Base-by-base conservation (phyloP, 2,113 vertebrate species). In the Glaucomys volans region DNA sequence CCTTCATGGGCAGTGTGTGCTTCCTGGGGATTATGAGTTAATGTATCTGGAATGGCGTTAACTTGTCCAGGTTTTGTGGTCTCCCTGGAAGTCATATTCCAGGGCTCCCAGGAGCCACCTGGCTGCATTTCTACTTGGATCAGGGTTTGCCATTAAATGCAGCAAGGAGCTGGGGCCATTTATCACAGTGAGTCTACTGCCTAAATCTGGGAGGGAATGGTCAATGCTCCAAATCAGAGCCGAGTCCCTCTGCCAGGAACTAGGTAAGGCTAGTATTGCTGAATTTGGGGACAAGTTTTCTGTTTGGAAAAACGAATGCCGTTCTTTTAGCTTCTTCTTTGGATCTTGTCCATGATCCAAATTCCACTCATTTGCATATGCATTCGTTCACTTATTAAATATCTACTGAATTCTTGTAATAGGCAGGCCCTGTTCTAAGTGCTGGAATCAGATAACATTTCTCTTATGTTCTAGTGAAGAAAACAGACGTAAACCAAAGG, bases 71-170 rank as follows among this genome's bases (percentile, higher is more conserved):
- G 96, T 97, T 97, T 97, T 97, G 97, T 97, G 95, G 98, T 95
- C 96, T 97, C 75, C 97, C 95, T 97, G 96, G 87, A 97, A 98
- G 97, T 87, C 90, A 4, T 90, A 94, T 96, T 97, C 95, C 91
- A 62, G 74, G 95, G 96, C 97, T 98, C 97, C 54, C 96, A 89
- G 4, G 89, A 97, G 97, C 97, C 97, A 97, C 97, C 98, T 98
- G 98, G 97, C 98, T 96, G 28, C 66, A 20, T 44, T 96, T 98
- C 97, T 95, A 94, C 86, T 98, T 98, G 98, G 98, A 98, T 98
- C 97, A 57, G 96, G 57, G 91, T 97, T 97, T 97, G 95, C 96
- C 95, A 92, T 97, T 97, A 98, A 97, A 87, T 91, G 94, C 92
- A 90, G 8, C 5, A 94, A 97, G 96, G 91, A 97, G 91, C 93